phyloP scores from a whole-genome alignment of 2,888 invertebrate genomes.

The Flexamia atlantica region DNA sequence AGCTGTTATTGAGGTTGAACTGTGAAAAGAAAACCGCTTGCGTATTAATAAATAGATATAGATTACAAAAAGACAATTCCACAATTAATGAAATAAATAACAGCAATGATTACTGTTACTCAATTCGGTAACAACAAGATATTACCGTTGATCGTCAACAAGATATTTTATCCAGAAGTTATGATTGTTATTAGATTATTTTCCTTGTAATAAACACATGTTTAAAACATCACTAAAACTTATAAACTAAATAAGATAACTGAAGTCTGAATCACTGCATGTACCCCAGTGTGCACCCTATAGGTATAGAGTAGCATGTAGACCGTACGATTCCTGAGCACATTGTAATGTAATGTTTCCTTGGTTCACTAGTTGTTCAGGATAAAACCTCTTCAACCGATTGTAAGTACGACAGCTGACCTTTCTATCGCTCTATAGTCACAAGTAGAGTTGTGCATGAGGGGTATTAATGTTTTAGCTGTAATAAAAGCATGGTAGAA shows the following conservation, averaged over 20 bases:
- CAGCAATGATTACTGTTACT: too few species aligned
- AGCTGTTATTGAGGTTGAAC: too few species aligned
- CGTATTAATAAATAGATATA: too few species aligned
- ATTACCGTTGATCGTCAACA: too few species aligned
- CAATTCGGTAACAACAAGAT: too few species aligned
- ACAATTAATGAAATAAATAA: too few species aligned
- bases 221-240: constrained; percentile 10
- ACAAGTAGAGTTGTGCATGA: too few species aligned
- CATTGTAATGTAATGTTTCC: constrained; percentile 62
- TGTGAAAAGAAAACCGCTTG: too few species aligned
- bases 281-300: constrained; percentile 49
- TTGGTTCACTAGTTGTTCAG: constrained; percentile 89
- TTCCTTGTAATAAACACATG: background rate
- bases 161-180: background rate
- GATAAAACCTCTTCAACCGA: constrained; percentile 98
- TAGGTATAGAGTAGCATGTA: constrained; percentile 31
- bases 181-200: constrained; percentile 53
- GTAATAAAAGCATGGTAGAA: too few species aligned
- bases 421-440: background rate
- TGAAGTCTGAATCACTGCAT: constrained; percentile 41
- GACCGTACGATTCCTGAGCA: constrained; percentile 22
- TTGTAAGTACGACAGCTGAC: constrained; percentile 88
- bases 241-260: background rate
- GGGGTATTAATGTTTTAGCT: too few species aligned
- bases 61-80: too few species aligned